Evolutionary conservation across 2,797 vertebrate genomes (phyloP).

Genomic region (Tamandua tetradactyla): DNA sequence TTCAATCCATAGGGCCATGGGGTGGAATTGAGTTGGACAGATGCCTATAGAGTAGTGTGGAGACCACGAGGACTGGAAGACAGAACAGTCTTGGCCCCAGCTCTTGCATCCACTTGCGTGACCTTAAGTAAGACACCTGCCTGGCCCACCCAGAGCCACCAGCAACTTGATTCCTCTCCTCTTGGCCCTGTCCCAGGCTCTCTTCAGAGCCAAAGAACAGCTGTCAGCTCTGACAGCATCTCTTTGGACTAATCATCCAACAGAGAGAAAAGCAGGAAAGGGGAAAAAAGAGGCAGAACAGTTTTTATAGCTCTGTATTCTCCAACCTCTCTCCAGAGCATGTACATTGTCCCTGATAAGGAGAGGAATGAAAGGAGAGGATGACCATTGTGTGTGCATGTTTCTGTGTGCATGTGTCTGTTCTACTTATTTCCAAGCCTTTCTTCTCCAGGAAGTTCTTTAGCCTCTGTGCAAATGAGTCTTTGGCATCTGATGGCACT

Average conservation of each 20-base stretch:
- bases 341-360: neutral
- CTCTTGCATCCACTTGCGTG: fast-evolving
- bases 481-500: no score
- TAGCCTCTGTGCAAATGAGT: neutral
- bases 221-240: neutral
- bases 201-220: neutral
- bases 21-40: neutral
- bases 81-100: neutral
- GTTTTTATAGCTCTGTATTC: no score
- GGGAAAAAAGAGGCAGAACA: neutral
- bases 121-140: neutral
- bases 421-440: neutral
- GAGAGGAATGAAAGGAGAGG: neutral
- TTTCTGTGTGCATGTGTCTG: neutral
- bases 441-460: neutral
- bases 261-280: neutral
- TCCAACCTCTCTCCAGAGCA: no score
- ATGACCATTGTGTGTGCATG: fast-evolving
- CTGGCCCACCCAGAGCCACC: neutral
- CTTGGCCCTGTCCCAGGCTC: neutral
- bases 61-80: neutral
- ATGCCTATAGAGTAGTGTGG: neutral
- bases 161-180: neutral
- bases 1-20: neutral
- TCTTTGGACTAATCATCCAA: neutral